Base-by-base conservation (phyloP, 2,797 vertebrate genomes). In the Pempheris klunzingeri region DNA sequence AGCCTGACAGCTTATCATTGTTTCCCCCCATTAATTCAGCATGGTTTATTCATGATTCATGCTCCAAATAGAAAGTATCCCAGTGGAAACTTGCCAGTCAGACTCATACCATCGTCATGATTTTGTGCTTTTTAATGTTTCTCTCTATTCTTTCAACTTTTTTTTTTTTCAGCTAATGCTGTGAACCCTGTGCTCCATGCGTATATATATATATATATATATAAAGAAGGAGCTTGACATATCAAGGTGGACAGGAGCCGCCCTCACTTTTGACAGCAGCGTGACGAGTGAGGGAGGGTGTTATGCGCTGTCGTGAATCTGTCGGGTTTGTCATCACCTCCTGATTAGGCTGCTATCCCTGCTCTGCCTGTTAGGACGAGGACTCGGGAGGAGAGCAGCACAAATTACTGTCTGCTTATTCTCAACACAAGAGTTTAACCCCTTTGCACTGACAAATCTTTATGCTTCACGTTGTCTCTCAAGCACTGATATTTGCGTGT, bases 281-380 rank as follows among this genome's bases (percentile, higher is more conserved):
- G 49, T 49, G 67, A 77, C 41, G 52, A 39, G 43, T 68, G 49
- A 7, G 67, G 55, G 71, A 76, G 80, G 78, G 87, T 90, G 90
- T 90, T 80, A 76, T 82, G 70, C 60, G 81, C 58, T 66, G 83
- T 75, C 86, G 77, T 59, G 77, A 84, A 80, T 63, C 68, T 84
- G 84, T 73, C 83, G 6, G 57, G 36, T 32, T 79, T 90, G 88
- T 91, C 92, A 86, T 90, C 92, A 79, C 87, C 88, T 89, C 83
- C 61, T 77, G 89, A 87, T 91, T 61, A 88, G 61, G 76, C 84
- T 75, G 79, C 80, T 76, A 52, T 86, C 77, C 81, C 78, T 67
- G 80, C 87, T 78, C 72, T 59, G 80, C 78, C 76, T 82, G 67
- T 43, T 85, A 90, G 76, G 79, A 78, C 10, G 14, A 73, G 10